phyloP scores from a whole-genome alignment of 2,888 invertebrate species.

The Hermodice carunculata region DNA sequence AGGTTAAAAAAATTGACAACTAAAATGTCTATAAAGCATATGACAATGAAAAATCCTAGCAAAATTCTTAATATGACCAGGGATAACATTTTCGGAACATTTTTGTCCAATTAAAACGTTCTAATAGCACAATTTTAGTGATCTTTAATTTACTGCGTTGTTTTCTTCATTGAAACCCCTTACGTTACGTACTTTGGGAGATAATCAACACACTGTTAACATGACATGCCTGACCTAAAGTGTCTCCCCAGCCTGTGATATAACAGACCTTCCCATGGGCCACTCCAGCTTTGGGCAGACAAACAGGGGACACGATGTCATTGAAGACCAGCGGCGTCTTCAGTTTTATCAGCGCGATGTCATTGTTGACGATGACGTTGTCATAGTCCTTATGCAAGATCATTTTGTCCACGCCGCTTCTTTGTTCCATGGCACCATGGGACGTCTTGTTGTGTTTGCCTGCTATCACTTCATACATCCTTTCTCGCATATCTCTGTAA shows the following conservation, averaged over 20 bases:
- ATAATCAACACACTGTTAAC: no score
- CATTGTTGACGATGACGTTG: constrained; percentile 18
- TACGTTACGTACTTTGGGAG: no score
- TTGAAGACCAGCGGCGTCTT: constrained; percentile 15
- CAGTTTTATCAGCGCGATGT: constrained; percentile 34
- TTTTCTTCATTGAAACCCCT: no score
- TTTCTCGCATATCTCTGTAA: constrained; percentile 14
- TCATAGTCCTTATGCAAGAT: constrained; percentile 29
- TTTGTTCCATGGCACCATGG: background rate
- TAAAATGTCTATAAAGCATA: no score
- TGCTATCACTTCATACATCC: background rate
- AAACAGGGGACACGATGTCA: constrained; percentile 29
- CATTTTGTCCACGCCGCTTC: constrained; percentile 7
- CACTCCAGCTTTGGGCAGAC: constrained; percentile 21
- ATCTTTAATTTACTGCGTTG: no score
- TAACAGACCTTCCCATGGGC: constrained; percentile 22
- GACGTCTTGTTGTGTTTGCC: background rate
- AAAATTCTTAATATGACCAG: no score
- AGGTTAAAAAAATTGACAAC: no score
- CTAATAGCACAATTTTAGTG: no score
- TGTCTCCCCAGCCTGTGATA: constrained; percentile 36
- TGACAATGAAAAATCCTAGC: no score
- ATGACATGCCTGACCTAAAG: background rate
- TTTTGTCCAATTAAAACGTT: background rate
- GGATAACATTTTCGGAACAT: no score